Evolutionary conservation across 2,113 vertebrate species (phyloP).

Genomic region (Vireo altiloquus): DNA sequence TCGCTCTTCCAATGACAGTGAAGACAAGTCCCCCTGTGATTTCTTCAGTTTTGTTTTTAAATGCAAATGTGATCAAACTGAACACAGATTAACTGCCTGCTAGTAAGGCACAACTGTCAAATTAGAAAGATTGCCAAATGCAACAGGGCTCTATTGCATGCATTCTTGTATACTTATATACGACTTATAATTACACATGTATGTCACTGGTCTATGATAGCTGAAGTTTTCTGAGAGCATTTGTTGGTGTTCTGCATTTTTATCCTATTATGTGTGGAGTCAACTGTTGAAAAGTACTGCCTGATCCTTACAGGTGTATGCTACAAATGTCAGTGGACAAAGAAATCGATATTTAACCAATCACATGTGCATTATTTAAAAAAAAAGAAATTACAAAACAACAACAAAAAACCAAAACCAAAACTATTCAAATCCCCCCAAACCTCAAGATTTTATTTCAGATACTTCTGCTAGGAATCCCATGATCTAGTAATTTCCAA

Average conservation of each 20-base stretch:
- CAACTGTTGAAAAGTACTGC: background rate
- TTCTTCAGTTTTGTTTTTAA: background rate
- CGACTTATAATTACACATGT: background rate
- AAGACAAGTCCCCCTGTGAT: background rate
- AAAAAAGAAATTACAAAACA: background rate
- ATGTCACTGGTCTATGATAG: background rate
- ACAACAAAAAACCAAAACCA: background rate
- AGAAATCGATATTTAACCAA: background rate
- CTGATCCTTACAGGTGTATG: background rate
- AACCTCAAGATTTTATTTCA: background rate
- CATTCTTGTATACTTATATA: background rate
- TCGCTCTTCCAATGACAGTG: background rate
- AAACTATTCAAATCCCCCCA: background rate
- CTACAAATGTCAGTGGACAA: background rate
- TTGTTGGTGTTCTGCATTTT: background rate
- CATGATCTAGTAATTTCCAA: background rate
- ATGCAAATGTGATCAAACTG: background rate
- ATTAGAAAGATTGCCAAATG: background rate
- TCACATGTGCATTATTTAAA: background rate
- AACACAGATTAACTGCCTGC: background rate
- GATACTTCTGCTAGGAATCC: background rate
- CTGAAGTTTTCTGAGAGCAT: conserved; percentile 4
- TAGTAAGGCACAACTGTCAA: background rate
- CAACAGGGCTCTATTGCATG: background rate
- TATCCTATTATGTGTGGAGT: background rate